Evolutionary conservation across 2,888 invertebrate genomes (phyloP).

Genomic region (Choreutis nemorana): DNA sequence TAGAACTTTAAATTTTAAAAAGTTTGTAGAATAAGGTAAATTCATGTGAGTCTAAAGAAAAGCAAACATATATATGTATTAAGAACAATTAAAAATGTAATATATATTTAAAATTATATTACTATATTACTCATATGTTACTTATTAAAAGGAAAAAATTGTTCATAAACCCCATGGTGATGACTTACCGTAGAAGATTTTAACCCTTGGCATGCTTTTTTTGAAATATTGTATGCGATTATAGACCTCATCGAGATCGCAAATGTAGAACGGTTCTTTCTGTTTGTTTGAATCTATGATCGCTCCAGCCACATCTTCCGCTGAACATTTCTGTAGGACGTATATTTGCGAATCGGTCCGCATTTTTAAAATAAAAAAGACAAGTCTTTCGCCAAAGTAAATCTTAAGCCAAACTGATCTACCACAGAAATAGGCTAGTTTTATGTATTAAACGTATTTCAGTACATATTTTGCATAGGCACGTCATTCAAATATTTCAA

Average conservation of each 20-base stretch:
- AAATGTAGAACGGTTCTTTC: conserved; percentile 23
- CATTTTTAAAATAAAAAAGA: too few species aligned
- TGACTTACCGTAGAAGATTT: conserved; percentile 26
- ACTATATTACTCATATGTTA: background rate
- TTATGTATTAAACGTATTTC: too few species aligned
- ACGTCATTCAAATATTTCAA: too few species aligned
- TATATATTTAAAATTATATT: background rate
- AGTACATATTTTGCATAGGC: too few species aligned
- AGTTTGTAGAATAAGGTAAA: background rate
- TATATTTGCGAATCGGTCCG: conserved; percentile 7
- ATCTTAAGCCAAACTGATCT: too few species aligned
- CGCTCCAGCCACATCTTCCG: conserved; percentile 17
- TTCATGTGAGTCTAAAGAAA: background rate
- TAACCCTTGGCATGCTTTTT: conserved; percentile 21
- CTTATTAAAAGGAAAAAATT: background rate
- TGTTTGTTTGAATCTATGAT: conserved; percentile 22
- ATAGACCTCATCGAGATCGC: conserved; percentile 22
- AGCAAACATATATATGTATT: background rate
- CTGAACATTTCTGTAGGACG: conserved; percentile 14
- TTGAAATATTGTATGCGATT: conserved; percentile 21
- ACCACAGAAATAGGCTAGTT: too few species aligned
- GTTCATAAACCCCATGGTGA: too few species aligned
- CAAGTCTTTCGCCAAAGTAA: too few species aligned
- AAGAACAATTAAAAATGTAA: conserved; percentile 3
- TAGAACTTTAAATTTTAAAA: background rate